Base-by-base conservation (phyloP, 2,888 invertebrate genomes). In the Cosmia pyralina region DNA sequence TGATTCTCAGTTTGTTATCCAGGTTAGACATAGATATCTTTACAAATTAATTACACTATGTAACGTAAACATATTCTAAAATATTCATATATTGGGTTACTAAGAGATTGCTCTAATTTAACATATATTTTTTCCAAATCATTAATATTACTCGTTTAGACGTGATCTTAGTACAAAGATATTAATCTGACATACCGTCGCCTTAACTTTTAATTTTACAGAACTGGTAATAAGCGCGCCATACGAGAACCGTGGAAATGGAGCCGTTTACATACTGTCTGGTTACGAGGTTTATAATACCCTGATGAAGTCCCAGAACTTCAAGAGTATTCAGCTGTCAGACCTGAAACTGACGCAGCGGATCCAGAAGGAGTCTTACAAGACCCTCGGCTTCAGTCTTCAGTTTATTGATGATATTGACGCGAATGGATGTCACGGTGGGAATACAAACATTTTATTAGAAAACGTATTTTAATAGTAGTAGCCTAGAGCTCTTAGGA, bases 151-250 rank as follows among this genome's bases (percentile, higher is more conserved):
- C 28, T 28, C 28, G 28, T 28, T 28, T 28, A 3, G 28, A 28
- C 28, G 28, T 28, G 28, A 28, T 28, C 28, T 28, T 28, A 28
- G 28, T 28, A 28, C 3, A 28, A 28, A 28, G 28, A 28, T 28
- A 28, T 28, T 28, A 28, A 3, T 28, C 28, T 28, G n/a, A n/a
- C 3, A 2, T 28, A 28, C 3, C 28, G 28, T 28, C 28, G 28
- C 28, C 28, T 28, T n/a, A 0, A 6, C 4, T 22, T 50, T 48
- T 13, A 48, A 44, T 10, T 38, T 90, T 90, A 5, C 88, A 95
- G 95, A 95, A 88, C 84, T 95, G 13, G 89, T 93, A 22, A 89
- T 95, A 0, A 91, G 94, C 60, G 94, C 95, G 1, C 94, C 94
- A 0, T 94, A 92, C 59, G 94, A 93, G 77, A 81, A 91, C 7